Percentiles rank a stretch among this genome's conserved stretches.
Conservation (phyloP, 2,888 invertebrate species). For the Bellardia pandia region DNA sequence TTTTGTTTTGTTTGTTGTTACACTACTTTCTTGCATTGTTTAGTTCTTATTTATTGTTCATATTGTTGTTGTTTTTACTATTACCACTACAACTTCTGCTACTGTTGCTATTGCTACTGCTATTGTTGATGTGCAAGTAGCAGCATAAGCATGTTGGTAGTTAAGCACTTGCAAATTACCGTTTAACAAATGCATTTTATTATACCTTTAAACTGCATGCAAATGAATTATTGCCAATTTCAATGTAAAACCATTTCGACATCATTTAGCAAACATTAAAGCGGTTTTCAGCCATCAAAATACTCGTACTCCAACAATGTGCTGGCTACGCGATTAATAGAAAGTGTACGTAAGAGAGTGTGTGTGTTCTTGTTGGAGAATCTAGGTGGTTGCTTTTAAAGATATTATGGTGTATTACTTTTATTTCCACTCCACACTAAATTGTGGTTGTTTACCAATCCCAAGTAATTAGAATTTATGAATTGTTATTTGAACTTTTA, state of each 20-base stretch:
- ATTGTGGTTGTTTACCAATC: constrained; percentile 17
- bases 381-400: constrained; percentile 2
- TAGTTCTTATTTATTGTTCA: constrained; percentile 5
- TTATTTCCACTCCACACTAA: not conserved
- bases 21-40: constrained; percentile 30
- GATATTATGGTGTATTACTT: not conserved
- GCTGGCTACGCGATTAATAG: not conserved
- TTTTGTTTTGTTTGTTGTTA: constrained; percentile 11
- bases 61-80: not conserved
- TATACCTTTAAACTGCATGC: constrained; percentile 63
- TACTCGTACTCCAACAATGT: not conserved
- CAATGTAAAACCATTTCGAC: constrained; percentile 39
- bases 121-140: constrained; percentile 23
- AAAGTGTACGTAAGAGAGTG: not conserved
- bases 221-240: constrained; percentile 68
- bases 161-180: constrained; percentile 62
- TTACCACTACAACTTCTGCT: not conserved
- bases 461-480: constrained; percentile 56
- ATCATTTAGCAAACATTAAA: constrained; percentile 43
- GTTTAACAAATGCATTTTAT: constrained; percentile 72
- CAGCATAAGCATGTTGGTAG: constrained; percentile 41
- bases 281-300: constrained; percentile 45
- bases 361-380: constrained; percentile 18
- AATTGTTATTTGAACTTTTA: constrained; percentile 54
- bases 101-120: not conserved